Conservation (phyloP, 2,888 invertebrate genomes). For the Branchellion lobata region DNA sequence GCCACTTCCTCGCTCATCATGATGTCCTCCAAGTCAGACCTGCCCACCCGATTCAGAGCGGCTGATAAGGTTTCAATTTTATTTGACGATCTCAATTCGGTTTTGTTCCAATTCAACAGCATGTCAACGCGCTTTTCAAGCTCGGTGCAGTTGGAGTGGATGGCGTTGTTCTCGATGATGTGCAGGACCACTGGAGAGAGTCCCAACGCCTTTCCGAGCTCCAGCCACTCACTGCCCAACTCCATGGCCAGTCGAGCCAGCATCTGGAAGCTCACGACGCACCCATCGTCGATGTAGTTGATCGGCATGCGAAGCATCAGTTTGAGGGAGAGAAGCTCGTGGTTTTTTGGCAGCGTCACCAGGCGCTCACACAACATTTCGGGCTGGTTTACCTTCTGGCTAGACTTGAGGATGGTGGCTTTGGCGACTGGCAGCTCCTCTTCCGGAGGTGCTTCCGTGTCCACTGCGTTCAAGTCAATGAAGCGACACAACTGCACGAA, state of each 20-base stretch:
- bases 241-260: conserved; percentile 34
- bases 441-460: background rate
- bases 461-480: background rate
- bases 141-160: conserved; percentile 13
- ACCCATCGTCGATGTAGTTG: conserved; percentile 36
- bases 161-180: conserved; percentile 24
- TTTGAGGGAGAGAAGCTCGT: conserved; percentile 36
- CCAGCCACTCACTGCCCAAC: conserved; percentile 41
- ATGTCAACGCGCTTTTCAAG: conserved; percentile 33
- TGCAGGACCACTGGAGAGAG: conserved; percentile 33
- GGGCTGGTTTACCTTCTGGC: background rate
- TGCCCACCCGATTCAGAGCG: conserved; percentile 28
- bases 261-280: conserved; percentile 26
- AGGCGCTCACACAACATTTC: conserved; percentile 38
- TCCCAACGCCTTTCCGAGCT: conserved; percentile 31
- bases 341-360: conserved; percentile 45
- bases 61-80: conserved; percentile 14
- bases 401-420: background rate
- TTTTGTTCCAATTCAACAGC: conserved; percentile 45
- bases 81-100: conserved; percentile 31
- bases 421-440: background rate
- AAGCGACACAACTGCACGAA: conserved; percentile 53
- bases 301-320: conserved; percentile 34
- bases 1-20: background rate
- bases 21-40: conserved; percentile 25